Percentiles rank a stretch among this genome's conserved stretches.
These are phyloP conservation scores for Beaufortia kweichowensis DNA, from an alignment of 2,113 vertebrate genomes.

Conservation along the genomic window DNA sequence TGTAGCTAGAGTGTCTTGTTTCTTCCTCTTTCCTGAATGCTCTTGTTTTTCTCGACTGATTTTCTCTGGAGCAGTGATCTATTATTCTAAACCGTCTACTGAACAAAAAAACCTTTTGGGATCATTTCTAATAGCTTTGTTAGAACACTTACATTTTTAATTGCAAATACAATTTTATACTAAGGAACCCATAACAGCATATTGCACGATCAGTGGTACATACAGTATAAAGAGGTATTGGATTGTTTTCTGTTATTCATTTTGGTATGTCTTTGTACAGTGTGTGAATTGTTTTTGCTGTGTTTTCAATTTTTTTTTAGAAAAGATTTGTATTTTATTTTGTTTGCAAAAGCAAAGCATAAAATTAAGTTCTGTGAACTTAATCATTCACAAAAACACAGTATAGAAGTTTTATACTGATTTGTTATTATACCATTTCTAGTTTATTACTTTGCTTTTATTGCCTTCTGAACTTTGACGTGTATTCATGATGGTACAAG, in stretches of 20 bases:
- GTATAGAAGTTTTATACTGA: conserved; percentile 37
- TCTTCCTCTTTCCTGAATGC: conserved; percentile 1
- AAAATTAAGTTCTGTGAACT: conserved; percentile 47
- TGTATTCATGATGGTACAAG: conserved; percentile 34
- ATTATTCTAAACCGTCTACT: background rate
- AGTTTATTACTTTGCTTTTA: background rate
- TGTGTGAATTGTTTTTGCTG: background rate
- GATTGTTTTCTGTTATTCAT: conserved; percentile 50
- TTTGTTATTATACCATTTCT: background rate
- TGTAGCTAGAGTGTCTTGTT: conserved; percentile 20
- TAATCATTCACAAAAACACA: background rate
- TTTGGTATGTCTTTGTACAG: background rate
- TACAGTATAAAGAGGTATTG: background rate
- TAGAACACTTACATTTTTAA: conserved; percentile 20
- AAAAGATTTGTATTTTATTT: conserved; percentile 44
- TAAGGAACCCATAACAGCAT: background rate
- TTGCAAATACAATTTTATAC: conserved; percentile 15
- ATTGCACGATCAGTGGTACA: background rate
- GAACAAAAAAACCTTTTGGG: background rate
- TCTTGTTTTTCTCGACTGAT: background rate
- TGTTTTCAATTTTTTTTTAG: conserved; percentile 29
- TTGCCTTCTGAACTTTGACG: conserved; percentile 4
- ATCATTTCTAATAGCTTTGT: background rate
- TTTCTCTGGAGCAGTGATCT: background rate
- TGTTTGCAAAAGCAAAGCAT: conserved; percentile 43